Conservation (phyloP, 2,113 vertebrate genomes). For the Trochalopteron elliotii region DNA sequence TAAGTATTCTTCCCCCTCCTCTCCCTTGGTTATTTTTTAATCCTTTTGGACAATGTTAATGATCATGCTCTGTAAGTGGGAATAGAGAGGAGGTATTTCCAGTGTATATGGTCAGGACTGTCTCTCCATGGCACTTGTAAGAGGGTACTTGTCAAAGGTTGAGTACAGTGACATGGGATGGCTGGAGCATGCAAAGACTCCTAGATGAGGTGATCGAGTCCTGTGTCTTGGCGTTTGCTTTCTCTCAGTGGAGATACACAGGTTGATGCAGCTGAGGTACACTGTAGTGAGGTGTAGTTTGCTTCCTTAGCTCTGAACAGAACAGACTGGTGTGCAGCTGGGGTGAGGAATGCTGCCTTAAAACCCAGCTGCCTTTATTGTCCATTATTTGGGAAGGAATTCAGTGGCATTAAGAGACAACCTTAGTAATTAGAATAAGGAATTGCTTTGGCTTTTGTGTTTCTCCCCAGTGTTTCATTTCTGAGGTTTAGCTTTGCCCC, state of each 20-base stretch:
- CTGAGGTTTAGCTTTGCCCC: not conserved
- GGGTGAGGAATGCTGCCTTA: not conserved
- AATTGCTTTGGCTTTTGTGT: constrained; percentile 28
- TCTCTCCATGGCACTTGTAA: rapidly evolving
- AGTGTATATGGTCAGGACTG: not conserved
- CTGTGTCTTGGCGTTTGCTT: not conserved
- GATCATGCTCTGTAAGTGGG: rapidly evolving
- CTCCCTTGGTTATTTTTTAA: not conserved
- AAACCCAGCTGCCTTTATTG: not conserved
- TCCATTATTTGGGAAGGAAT: not conserved
- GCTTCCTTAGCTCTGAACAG: not conserved
- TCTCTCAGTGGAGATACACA: rapidly evolving
- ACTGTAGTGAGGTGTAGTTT: rapidly evolving
- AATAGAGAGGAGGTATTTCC: not conserved
- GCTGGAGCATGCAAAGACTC: not conserved
- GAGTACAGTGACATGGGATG: not conserved
- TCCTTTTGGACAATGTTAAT: not conserved
- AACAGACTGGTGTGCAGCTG: not conserved
- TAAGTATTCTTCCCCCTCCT: not conserved
- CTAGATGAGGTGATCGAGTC: rapidly evolving
- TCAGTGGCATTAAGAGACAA: not conserved
- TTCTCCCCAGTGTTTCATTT: not conserved
- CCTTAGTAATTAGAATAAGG: not conserved
- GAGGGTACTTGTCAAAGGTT: not conserved
- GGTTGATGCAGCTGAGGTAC: not conserved